phyloP scores from a whole-genome alignment of 2,888 invertebrate genomes.

The Zaprionus bogoriensis region DNA sequence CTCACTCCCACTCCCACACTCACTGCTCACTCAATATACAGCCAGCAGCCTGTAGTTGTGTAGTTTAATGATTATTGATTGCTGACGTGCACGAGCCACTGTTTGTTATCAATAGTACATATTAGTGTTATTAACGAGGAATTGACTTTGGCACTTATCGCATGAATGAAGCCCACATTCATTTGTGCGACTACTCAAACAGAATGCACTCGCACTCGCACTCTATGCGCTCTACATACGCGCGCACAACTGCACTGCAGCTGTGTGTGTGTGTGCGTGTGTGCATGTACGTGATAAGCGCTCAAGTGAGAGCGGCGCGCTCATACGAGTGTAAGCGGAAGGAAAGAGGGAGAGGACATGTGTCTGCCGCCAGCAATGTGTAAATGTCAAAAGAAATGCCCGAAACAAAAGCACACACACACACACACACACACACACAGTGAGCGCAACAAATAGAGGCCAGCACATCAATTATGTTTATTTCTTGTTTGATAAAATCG shows the following conservation, averaged over 20 bases:
- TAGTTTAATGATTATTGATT: constrained; percentile 62
- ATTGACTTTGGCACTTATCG: constrained; percentile 11
- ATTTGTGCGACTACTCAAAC: constrained; percentile 16
- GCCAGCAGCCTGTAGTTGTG: constrained; percentile 16
- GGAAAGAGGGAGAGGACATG: constrained; percentile 5
- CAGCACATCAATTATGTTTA: constrained; percentile 72
- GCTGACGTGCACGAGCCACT: constrained; percentile 35
- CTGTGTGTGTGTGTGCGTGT: too few relatives aligned
- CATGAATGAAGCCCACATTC: constrained; percentile 44
- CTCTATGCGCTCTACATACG: constrained; percentile 1
- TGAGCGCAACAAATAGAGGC: constrained; percentile 52
- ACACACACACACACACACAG: constrained; percentile 10
- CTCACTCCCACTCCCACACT: constrained; percentile 50
- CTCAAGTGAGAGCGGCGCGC: constrained; percentile 10
- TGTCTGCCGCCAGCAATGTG: constrained; percentile 57
- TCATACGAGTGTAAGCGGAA: constrained; percentile 3
- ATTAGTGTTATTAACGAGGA: constrained; percentile 19
- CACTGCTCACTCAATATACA: not conserved
- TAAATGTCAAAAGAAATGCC: constrained; percentile 64
- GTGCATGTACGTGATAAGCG: constrained; percentile 13
- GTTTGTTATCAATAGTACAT: constrained; percentile 35
- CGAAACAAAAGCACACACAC: constrained; percentile 26
- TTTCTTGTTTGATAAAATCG: constrained; percentile 70
- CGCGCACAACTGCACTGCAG: not conserved
- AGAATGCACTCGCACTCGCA: constrained; percentile 21